Conservation (phyloP, 1,140 invertebrate species). For the Protaetia brevitarsis region DNA sequence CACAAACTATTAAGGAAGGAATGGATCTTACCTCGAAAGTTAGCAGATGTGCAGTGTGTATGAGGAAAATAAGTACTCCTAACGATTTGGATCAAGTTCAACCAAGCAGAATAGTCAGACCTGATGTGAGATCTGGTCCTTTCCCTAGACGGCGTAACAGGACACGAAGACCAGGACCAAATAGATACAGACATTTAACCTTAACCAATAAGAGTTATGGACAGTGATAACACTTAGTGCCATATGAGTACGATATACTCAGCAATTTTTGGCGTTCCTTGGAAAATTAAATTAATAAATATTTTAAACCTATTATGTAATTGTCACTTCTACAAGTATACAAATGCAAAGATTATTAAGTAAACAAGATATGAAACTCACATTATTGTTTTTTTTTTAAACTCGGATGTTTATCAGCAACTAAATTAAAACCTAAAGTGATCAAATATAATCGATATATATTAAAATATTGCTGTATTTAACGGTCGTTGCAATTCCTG, state of each 20-base stretch:
- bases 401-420: too few relatives aligned
- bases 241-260: neutral
- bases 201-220: neutral
- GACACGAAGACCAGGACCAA: neutral
- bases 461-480: too few relatives aligned
- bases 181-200: neutral
- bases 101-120: conserved; percentile 3
- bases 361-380: too few relatives aligned
- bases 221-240: neutral
- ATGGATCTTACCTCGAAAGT: conserved; percentile 72
- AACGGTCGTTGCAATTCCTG: neutral
- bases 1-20: conserved; percentile 78
- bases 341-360: too few relatives aligned
- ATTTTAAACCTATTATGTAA: too few relatives aligned
- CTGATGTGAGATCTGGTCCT: neutral
- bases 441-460: too few relatives aligned
- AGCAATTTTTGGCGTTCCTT: too few relatives aligned
- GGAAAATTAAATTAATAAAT: too few relatives aligned
- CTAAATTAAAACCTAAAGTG: too few relatives aligned
- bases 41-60: conserved; percentile 74
- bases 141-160: neutral
- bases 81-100: neutral
- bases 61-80: conserved; percentile 39
- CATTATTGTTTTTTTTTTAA: too few relatives aligned
- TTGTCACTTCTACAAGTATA: too few relatives aligned